Evolutionary conservation across 2,888 invertebrate species (phyloP).

Genomic region (Mythimna loreyi): DNA sequence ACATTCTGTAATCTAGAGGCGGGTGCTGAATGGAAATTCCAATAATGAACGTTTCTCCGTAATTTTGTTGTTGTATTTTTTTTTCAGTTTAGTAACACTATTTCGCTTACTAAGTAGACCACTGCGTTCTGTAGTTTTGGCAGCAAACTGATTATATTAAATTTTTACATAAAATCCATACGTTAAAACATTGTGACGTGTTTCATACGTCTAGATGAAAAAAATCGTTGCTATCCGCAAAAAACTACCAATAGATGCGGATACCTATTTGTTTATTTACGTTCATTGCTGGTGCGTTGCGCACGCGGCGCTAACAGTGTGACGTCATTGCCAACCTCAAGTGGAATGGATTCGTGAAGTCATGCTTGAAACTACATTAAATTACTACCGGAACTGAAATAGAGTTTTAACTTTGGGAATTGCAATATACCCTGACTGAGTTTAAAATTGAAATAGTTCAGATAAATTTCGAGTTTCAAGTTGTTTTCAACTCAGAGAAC

Average conservation of each 20-base stretch:
- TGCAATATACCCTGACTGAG: too few relatives aligned
- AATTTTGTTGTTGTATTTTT: too few relatives aligned
- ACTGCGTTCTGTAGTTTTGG: background rate
- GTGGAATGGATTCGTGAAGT: constrained; percentile 37
- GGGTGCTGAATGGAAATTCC: background rate
- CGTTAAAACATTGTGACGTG: constrained; percentile 9
- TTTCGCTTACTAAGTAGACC: background rate
- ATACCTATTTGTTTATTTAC: constrained; percentile 80
- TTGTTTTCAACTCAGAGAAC: background rate
- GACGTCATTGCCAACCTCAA: constrained; percentile 58
- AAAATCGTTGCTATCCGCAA: constrained; percentile 48
- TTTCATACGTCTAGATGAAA: background rate
- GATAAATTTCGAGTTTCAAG: background rate
- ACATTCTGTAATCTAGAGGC: background rate
- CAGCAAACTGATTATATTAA: background rate
- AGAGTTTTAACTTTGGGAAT: background rate
- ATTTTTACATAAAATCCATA: background rate
- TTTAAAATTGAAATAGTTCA: background rate
- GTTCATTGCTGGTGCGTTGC: constrained; percentile 69
- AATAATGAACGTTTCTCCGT: background rate
- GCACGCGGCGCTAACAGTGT: constrained; percentile 71
- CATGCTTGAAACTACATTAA: constrained; percentile 14
- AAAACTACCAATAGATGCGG: constrained; percentile 32
- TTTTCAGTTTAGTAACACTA: background rate
- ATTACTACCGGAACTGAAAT: constrained; percentile 4